Conservation (phyloP, 2,113 vertebrate species). For the Eudyptes chrysolophus region DNA sequence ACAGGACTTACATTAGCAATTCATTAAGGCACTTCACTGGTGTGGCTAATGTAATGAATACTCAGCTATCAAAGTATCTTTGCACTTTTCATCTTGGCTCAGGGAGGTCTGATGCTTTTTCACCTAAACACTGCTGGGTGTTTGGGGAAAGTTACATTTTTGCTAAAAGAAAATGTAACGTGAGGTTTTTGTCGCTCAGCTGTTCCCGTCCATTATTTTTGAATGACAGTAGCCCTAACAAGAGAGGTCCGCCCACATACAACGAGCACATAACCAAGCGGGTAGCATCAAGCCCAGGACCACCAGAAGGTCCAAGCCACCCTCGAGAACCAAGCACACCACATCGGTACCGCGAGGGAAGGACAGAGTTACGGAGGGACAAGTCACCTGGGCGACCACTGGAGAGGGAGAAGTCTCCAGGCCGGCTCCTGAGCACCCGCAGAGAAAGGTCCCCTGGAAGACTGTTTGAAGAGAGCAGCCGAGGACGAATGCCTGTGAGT, state of each 20-base stretch:
- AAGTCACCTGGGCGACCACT: slow-evolving; percentile 93
- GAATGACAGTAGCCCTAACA: slow-evolving; percentile 88
- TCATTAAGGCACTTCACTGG: not conserved
- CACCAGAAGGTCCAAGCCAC: slow-evolving; percentile 85
- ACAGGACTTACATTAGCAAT: rapidly evolving
- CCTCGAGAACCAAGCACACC: slow-evolving; percentile 96
- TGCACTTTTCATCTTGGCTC: not conserved
- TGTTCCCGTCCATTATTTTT: slow-evolving; percentile 41
- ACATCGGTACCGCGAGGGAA: slow-evolving; percentile 93
- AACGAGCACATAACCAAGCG: slow-evolving; percentile 98
- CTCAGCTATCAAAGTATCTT: not conserved
- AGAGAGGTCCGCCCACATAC: slow-evolving; percentile 96
- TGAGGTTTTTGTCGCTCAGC: slow-evolving; percentile 37
- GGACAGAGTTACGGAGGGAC: slow-evolving; percentile 93
- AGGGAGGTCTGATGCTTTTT: not conserved
- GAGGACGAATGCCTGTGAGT: slow-evolving; percentile 85
- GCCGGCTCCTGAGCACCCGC: slow-evolving; percentile 89
- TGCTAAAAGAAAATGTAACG: not conserved
- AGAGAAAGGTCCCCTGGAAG: slow-evolving; percentile 92
- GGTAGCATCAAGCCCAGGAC: slow-evolving; percentile 88
- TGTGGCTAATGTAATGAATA: rapidly evolving
- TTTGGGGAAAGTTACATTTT: not conserved
- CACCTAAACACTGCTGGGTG: not conserved
- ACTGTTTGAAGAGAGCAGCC: slow-evolving; percentile 86
- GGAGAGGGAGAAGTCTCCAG: slow-evolving; percentile 95